phyloP scores from a whole-genome alignment of 2,113 vertebrate genomes.

The Pedionomus torquatus region DNA sequence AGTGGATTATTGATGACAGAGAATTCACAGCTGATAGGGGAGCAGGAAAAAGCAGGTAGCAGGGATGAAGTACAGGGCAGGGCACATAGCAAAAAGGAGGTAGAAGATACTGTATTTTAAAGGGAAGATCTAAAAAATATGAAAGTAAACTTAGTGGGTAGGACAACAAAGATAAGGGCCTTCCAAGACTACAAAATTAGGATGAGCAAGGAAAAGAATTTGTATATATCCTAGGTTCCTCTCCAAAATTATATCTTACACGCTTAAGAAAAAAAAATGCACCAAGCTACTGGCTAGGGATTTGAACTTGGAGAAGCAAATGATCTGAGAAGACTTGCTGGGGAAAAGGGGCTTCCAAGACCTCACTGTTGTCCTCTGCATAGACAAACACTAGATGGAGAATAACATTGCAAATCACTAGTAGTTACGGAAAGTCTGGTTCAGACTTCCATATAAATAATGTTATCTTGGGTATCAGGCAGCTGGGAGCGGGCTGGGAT shows the following conservation, averaged over 20 bases:
- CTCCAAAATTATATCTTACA: not conserved
- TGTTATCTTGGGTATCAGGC: not conserved
- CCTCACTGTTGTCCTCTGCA: not conserved
- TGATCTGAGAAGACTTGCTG: not conserved
- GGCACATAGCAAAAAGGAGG: not conserved
- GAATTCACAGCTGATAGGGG: constrained; percentile 22
- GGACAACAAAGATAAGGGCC: not conserved
- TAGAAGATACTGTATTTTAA: not conserved
- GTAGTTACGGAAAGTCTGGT: not conserved
- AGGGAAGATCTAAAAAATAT: not conserved
- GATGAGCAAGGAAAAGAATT: not conserved
- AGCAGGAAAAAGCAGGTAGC: not conserved
- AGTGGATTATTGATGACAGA: constrained; percentile 56
- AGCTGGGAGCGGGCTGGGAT: not conserved
- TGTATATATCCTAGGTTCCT: not conserved
- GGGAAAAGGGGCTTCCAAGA: not conserved
- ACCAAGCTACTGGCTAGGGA: not conserved
- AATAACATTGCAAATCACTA: not conserved
- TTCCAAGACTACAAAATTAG: not conserved
- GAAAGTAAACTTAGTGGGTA: not conserved
- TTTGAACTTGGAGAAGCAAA: constrained; percentile 9
- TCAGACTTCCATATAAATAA: not conserved
- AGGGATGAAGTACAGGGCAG: not conserved
- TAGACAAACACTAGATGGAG: not conserved
- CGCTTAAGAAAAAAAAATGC: not conserved